A percentile compares a stretch with the other conserved stretches of the same genome.
Evolutionary conservation across 2,113 vertebrate genomes (phyloP).

Genomic region (crab-eating macaque (Macaca fascicularis)): DNA sequence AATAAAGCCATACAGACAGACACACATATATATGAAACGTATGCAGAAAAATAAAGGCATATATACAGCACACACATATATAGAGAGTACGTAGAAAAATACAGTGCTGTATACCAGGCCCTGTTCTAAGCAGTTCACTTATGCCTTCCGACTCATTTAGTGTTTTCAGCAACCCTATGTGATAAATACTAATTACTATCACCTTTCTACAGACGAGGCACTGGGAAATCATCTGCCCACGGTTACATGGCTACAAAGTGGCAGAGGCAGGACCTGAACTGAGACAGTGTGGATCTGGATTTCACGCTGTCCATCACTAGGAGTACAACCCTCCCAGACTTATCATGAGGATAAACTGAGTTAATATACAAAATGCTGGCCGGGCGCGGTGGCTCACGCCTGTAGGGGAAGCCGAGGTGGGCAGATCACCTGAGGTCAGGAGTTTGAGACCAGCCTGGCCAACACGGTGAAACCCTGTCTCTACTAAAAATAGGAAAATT

Average conservation of each 20-base stretch:
- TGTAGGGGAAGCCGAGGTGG: no score
- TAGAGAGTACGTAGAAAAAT: neutral
- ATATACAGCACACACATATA: neutral
- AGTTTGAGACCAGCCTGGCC: no score
- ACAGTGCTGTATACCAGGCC: neutral
- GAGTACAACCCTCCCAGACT: neutral
- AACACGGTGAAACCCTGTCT: no score
- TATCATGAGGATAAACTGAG: neutral
- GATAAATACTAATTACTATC: neutral
- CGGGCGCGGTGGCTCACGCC: no score
- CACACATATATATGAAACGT: neutral
- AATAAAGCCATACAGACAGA: neutral
- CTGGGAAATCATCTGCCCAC: neutral
- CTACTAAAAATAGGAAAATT: no score
- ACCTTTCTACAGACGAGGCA: conserved; percentile 30
- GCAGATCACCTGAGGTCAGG: no score
- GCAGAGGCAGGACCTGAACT: neutral
- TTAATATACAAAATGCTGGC: neutral
- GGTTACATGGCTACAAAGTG: neutral
- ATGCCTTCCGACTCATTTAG: neutral
- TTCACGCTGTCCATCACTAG: neutral
- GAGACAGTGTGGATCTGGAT: neutral
- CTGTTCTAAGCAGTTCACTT: neutral
- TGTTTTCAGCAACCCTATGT: neutral
- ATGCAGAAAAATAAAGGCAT: neutral